A percentile compares a stretch with the other conserved stretches of the same genome.
phyloP scores from a whole-genome alignment of 2,888 invertebrate genomes.

The Gibbula magus region DNA sequence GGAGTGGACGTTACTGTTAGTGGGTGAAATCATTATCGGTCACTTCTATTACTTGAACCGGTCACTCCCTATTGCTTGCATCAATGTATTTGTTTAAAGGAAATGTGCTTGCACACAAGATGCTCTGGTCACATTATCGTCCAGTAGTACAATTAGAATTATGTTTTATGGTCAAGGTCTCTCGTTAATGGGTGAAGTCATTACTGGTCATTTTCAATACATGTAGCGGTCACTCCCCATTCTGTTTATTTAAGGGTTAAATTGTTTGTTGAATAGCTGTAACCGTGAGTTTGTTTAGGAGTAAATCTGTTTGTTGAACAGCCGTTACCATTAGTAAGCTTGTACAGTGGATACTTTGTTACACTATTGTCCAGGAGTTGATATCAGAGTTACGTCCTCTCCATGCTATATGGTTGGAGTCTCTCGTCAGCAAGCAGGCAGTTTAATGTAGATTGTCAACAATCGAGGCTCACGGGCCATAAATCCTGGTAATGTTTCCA shows the following conservation, averaged over 20 bases:
- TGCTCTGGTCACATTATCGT: too few species aligned
- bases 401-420: neutral
- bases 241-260: neutral
- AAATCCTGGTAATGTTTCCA: neutral
- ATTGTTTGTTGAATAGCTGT: neutral
- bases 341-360: neutral
- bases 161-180: too few species aligned
- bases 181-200: too few species aligned
- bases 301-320: neutral
- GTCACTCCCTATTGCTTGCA: neutral
- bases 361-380: neutral
- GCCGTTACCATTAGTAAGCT: neutral
- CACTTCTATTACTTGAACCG: too few species aligned
- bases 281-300: neutral
- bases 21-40: too few species aligned
- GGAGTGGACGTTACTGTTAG: too few species aligned
- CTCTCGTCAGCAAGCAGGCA: neutral
- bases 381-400: neutral
- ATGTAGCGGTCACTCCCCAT: too few species aligned
- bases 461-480: neutral
- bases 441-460: slow-evolving; percentile 2
- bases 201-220: too few species aligned
- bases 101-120: too few species aligned
- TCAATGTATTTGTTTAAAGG: neutral
- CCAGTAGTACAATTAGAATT: too few species aligned